Conservation (phyloP, 2,113 vertebrate species). For the Amphiprion ocellaris region DNA sequence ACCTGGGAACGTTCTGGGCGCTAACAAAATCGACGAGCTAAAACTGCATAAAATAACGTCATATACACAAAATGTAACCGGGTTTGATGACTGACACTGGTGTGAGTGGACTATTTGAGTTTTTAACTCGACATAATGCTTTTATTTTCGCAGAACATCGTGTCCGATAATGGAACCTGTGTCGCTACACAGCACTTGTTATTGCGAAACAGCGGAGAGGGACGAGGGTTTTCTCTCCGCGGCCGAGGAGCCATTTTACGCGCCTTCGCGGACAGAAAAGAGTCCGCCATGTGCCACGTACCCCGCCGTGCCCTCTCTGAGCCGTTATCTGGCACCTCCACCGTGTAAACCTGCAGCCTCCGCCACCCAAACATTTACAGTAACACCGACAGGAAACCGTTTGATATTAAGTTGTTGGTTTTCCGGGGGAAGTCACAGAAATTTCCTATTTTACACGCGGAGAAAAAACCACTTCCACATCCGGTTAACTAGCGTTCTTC, state of each 20-base stretch:
- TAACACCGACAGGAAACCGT: slow-evolving; percentile 81
- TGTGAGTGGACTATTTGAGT: accelerated
- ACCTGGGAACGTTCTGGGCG: background rate
- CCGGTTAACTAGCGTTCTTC: slow-evolving; percentile 74
- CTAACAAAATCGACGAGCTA: too few relatives aligned
- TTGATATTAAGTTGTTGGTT: slow-evolving; percentile 84
- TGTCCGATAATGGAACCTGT: slow-evolving; percentile 62
- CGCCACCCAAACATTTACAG: slow-evolving; percentile 21
- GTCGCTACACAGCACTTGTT: accelerated
- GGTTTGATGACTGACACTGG: too few relatives aligned
- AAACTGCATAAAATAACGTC: too few relatives aligned
- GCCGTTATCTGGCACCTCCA: background rate
- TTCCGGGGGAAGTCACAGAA: slow-evolving; percentile 86
- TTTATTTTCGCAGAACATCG: background rate
- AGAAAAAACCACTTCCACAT: slow-evolving; percentile 88
- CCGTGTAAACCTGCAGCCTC: background rate
- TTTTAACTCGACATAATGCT: too few relatives aligned
- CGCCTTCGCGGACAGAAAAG: slow-evolving; percentile 69
- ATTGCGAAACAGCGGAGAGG: slow-evolving; percentile 4
- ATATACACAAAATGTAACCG: too few relatives aligned
- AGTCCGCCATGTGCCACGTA: slow-evolving; percentile 77
- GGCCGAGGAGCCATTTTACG: slow-evolving; percentile 80
- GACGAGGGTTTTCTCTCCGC: slow-evolving; percentile 55
- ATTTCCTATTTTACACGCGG: slow-evolving; percentile 83
- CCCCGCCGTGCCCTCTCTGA: background rate